These are phyloP conservation scores for Zootoca vivipara DNA, from an alignment of 2,113 vertebrate species.

Conservation along the genomic window DNA sequence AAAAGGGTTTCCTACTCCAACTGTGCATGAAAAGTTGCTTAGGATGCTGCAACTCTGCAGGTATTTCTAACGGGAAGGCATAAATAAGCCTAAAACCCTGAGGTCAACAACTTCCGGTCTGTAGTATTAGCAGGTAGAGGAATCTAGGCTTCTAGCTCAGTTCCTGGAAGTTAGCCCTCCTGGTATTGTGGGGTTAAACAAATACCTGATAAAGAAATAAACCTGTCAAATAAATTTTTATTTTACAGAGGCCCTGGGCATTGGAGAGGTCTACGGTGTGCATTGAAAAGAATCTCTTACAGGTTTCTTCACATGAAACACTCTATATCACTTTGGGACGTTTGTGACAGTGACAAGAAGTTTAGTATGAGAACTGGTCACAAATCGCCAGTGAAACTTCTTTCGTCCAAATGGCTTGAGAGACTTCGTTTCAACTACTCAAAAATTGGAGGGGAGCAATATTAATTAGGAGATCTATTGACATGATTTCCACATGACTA, in stretches of 20 bases:
- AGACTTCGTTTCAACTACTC: neutral
- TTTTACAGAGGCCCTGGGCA: slow-evolving; percentile 39
- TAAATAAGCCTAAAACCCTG: neutral
- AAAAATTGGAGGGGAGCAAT: neutral
- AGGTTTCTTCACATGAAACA: neutral
- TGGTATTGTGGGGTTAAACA: slow-evolving; percentile 64
- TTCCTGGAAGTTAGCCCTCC: slow-evolving; percentile 52
- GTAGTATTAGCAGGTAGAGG: slow-evolving; percentile 1
- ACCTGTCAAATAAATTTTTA: slow-evolving; percentile 56
- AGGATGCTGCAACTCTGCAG: too few species aligned
- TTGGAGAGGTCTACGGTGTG: neutral
- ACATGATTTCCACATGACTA: neutral
- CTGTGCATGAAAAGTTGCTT: neutral
- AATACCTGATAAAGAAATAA: slow-evolving; percentile 67
- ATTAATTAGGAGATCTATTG: neutral
- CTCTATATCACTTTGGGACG: slow-evolving; percentile 1
- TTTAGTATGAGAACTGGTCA: neutral
- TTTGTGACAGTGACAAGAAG: neutral
- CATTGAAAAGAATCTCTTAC: neutral
- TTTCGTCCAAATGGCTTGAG: neutral
- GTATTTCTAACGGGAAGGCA: neutral
- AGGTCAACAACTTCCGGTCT: slow-evolving; percentile 14
- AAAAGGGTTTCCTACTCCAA: too few species aligned
- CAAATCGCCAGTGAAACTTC: neutral
- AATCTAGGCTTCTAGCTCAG: slow-evolving; percentile 50